Evolutionary conservation across 2,113 vertebrate genomes (phyloP).

Genomic region (Chlamydotis undulata): DNA sequence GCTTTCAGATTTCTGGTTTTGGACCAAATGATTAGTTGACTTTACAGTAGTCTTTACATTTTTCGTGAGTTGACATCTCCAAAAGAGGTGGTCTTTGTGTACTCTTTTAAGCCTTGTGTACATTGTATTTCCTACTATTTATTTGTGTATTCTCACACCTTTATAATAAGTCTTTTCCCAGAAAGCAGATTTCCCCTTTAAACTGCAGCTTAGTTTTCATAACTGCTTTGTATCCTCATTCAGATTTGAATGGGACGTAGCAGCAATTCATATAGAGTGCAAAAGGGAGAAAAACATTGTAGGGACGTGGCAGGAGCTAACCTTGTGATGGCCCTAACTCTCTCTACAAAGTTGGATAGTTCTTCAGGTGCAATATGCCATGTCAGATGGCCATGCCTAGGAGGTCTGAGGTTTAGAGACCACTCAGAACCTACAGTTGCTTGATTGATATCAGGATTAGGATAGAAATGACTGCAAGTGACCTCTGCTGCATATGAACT

Average conservation of each 20-base stretch:
- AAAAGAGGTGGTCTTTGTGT: not conserved
- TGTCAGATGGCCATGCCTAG: conserved; percentile 58
- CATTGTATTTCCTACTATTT: not conserved
- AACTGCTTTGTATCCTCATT: not conserved
- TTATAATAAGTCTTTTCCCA: not conserved
- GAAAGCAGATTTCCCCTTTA: not conserved
- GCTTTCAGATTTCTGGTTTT: not conserved
- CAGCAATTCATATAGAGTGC: not conserved
- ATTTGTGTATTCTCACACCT: not conserved
- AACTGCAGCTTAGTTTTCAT: not conserved
- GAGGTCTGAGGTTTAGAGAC: conserved; percentile 60
- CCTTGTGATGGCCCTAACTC: not conserved
- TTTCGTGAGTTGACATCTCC: not conserved
- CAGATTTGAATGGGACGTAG: not conserved
- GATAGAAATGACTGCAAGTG: conserved; percentile 11
- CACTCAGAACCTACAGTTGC: not conserved
- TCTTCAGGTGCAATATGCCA: conserved; percentile 54
- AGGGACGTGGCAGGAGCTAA: not conserved
- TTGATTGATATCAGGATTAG: conserved; percentile 47
- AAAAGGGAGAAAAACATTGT: not conserved
- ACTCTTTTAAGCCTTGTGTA: not conserved
- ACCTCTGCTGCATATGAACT: not conserved
- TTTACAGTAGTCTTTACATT: not conserved
- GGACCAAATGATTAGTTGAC: not conserved
- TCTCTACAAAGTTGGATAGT: conserved; percentile 16